Evolutionary conservation across 2,888 invertebrate species (phyloP).

Genomic region (Orchesellides sinensis): DNA sequence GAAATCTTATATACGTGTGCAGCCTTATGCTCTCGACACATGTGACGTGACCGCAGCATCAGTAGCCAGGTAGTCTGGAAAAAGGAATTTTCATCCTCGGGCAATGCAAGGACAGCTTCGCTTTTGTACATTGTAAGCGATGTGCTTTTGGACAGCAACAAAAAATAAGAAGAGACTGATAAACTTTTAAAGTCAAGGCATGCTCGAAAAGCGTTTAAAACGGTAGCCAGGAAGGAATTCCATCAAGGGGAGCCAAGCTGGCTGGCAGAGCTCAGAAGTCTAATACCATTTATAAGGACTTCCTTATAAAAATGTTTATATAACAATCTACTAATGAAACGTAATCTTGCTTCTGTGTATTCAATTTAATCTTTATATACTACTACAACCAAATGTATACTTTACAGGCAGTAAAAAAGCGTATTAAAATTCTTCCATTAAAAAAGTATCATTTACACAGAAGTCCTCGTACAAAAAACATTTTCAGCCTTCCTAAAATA

Average conservation of each 20-base stretch:
- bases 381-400: not conserved
- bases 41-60: slow-evolving; percentile 53
- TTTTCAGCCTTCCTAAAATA: slow-evolving; percentile 16
- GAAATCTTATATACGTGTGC: not conserved
- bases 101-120: slow-evolving; percentile 64
- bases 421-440: slow-evolving; percentile 45
- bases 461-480: not conserved
- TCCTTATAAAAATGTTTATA: slow-evolving; percentile 7
- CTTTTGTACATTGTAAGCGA: slow-evolving; percentile 10
- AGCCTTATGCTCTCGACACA: slow-evolving; percentile 32
- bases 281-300: slow-evolving; percentile 34
- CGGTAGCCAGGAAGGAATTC: slow-evolving; percentile 74
- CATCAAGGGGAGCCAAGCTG: slow-evolving; percentile 73
- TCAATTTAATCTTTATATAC: not conserved
- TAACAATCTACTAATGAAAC: not conserved
- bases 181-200: slow-evolving; percentile 4
- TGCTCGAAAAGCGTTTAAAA: slow-evolving; percentile 40
- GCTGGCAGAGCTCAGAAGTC: slow-evolving; percentile 66
- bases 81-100: slow-evolving; percentile 65
- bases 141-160: slow-evolving; percentile 46
- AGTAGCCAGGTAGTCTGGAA: slow-evolving; percentile 61
- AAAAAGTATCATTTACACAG: slow-evolving; percentile 47
- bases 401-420: slow-evolving; percentile 20
- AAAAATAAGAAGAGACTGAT: slow-evolving; percentile 4
- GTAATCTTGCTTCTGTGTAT: not conserved